Evolutionary conservation across 2,888 invertebrate genomes (phyloP), one percentile per base, ranked within the genome.

Genomic region (Mythimna ferrago): DNA sequence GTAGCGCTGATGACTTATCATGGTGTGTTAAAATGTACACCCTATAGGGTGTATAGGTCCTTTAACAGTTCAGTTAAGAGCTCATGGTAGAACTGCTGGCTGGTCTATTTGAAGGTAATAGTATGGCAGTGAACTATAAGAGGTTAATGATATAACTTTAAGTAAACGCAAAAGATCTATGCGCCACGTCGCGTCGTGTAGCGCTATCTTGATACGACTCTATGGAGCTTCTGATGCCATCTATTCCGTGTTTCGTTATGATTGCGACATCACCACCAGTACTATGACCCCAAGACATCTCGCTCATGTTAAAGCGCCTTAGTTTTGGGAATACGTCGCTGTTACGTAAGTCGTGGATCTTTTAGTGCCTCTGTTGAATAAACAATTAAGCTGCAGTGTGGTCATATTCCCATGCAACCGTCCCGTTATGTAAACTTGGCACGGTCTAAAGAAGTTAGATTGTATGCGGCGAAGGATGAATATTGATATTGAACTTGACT

Each of bases 211-310:
- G 21, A 58, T 58, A 10, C 5, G 11, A 44, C 58, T 53, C 53
- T 11, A 54, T 68, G 51, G 51, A 14, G 38, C 72, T 71, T 82
- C 79, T 82, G 71, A 21, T 26, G 2, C 19, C 7, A 60, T 58
- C 51, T 82, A 44, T 56, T 66, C 53, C 56, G 53, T 48, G 32
- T 71, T 38, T 54, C 58, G 9, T 21, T 74, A 73, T n/a, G 63
- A 79, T 86, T 86, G 69, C 77, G 73, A 85, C 58, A 38, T 35
- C 51, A 84, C 66, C 61, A 16, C 19, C 66, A 80, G 85, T 80
- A 54, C 85, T 73, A 75, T 82, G 85, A 85, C 86, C 85, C 63
- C 78, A 58, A 76, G 77, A 73, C 66, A 77, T 68, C 86, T 69
- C 62, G 64, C 48, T 77, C 62, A 78, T 73, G 61, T 73, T 71